Conservation (phyloP, 2,113 vertebrate species). For the Brevimyrus niger region DNA sequence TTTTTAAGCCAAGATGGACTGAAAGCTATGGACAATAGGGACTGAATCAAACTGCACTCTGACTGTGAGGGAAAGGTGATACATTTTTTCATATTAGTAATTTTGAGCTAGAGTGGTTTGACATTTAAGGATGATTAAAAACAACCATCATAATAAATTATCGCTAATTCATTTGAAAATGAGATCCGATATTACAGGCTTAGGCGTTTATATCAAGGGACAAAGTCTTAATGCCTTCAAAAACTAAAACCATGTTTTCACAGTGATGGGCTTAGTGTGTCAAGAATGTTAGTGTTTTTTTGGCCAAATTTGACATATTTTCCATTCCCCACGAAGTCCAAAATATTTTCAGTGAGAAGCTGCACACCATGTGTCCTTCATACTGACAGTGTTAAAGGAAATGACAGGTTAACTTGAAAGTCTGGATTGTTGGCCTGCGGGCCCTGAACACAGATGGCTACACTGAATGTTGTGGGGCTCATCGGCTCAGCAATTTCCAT, state of each 20-base stretch:
- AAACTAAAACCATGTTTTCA: not conserved
- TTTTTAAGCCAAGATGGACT: not conserved
- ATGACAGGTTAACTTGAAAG: not conserved
- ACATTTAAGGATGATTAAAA: conserved; percentile 13
- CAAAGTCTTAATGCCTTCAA: not conserved
- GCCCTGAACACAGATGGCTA: not conserved
- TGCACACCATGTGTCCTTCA: not conserved
- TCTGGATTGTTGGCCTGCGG: not conserved
- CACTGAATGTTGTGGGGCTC: not conserved
- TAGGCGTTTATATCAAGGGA: not conserved
- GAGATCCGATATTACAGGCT: not conserved
- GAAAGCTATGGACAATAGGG: not conserved
- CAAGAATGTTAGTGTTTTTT: not conserved
- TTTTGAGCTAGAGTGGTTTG: not conserved
- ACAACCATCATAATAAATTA: not conserved
- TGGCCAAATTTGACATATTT: conserved; percentile 11
- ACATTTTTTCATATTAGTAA: not conserved
- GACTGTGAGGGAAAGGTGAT: not conserved
- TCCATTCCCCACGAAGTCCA: not conserved
- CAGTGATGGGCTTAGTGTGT: not conserved
- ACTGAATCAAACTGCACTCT: not conserved
- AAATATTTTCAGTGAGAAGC: not conserved
- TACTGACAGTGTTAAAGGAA: not conserved
- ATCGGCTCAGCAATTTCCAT: not conserved
- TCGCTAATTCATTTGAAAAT: not conserved